These are phyloP conservation scores for Cylindroiulus punctatus DNA, from an alignment of 2,888 invertebrate species.

Conservation along the genomic window DNA sequence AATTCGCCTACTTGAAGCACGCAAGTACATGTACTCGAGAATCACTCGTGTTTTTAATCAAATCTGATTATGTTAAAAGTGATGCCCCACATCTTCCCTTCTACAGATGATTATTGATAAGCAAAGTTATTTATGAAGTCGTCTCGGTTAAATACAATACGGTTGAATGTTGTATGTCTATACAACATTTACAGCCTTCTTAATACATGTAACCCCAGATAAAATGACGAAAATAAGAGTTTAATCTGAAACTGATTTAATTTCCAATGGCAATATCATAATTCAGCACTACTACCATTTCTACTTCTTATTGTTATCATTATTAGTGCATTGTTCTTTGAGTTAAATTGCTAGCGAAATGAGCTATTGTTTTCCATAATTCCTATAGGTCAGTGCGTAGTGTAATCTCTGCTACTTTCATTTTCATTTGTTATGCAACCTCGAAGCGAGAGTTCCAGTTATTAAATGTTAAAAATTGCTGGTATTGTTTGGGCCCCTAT, in stretches of 20 bases:
- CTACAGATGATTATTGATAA: too few species aligned
- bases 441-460: not conserved
- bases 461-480: not conserved
- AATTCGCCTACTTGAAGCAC: too few species aligned
- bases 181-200: too few species aligned
- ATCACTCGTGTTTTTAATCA: too few species aligned
- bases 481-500: slow-evolving; percentile 4
- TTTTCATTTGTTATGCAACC: not conserved
- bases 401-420: not conserved
- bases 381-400: slow-evolving; percentile 3
- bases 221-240: too few species aligned
- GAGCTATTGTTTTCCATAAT: not conserved
- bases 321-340: not conserved
- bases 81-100: too few species aligned
- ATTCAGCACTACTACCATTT: not conserved
- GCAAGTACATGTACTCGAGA: too few species aligned
- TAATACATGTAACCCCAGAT: too few species aligned
- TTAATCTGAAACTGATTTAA: not conserved
- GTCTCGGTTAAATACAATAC: too few species aligned
- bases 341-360: not conserved
- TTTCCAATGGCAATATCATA: not conserved
- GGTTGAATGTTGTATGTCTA: too few species aligned
- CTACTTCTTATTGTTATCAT: not conserved
- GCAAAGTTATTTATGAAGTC: too few species aligned
- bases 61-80: too few species aligned